Evolutionary conservation across 2,797 vertebrate species (phyloP).

Genomic region (Malurus splendens): DNA sequence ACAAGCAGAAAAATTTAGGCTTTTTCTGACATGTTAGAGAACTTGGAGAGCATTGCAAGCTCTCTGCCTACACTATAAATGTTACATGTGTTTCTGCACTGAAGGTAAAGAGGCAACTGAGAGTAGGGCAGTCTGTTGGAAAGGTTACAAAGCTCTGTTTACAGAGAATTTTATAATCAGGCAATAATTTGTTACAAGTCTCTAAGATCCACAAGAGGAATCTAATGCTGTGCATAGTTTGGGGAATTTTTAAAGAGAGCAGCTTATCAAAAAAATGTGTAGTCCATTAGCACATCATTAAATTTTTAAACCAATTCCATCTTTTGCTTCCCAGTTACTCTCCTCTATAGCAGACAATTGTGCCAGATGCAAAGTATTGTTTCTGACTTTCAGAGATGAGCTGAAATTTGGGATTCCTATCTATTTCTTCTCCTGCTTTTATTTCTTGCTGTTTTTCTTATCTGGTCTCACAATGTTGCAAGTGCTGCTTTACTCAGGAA

Average conservation of each 20-base stretch:
- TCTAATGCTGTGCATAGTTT: slow-evolving; percentile 49
- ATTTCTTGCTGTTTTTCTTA: slow-evolving; percentile 13
- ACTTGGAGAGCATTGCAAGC: not conserved
- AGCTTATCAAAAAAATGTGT: slow-evolving; percentile 34
- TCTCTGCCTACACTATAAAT: not conserved
- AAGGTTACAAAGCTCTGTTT: slow-evolving; percentile 1
- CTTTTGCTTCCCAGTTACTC: slow-evolving; percentile 23
- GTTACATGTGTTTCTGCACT: not conserved
- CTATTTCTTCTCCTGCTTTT: not conserved
- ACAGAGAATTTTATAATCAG: not conserved
- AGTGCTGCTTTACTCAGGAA: slow-evolving; percentile 34
- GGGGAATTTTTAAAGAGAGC: not conserved
- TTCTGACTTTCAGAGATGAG: not conserved
- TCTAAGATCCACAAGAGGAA: slow-evolving; percentile 11
- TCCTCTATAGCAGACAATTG: not conserved
- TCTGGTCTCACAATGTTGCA: not conserved
- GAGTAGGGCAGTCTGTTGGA: not conserved
- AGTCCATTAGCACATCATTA: slow-evolving; percentile 39
- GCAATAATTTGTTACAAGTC: not conserved
- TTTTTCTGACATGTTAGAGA: not conserved
- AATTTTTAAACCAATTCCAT: slow-evolving; percentile 17
- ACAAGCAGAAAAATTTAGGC: not conserved
- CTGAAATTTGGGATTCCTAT: not conserved
- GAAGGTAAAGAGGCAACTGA: not conserved
- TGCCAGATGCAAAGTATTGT: slow-evolving; percentile 18